A percentile compares a stretch with the other conserved stretches of the same genome.
These are phyloP conservation scores for Mungos mungo DNA, from an alignment of 2,113 vertebrate species.

Conservation along the genomic window DNA sequence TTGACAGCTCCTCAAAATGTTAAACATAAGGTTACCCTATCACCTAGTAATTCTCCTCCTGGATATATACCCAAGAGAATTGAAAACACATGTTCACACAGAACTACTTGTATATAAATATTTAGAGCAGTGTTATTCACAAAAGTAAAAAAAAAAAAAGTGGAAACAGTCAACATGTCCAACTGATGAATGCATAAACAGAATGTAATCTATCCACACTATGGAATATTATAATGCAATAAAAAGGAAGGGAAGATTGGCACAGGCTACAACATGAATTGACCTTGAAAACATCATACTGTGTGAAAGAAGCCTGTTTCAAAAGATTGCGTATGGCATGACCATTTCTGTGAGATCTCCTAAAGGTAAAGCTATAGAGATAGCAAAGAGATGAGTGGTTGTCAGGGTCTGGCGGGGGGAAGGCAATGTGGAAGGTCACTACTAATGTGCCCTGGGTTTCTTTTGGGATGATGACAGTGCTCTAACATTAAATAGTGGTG, in stretches of 20 bases:
- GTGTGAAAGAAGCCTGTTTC: not conserved
- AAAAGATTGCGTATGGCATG: not conserved
- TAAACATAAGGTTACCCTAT: not conserved
- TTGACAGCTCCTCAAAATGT: not conserved
- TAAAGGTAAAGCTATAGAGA: not conserved
- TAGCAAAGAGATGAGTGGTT: conserved; percentile 22
- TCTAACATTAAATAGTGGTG: conserved; percentile 8
- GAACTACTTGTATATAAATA: not conserved
- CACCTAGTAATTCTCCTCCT: not conserved
- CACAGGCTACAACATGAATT: not conserved
- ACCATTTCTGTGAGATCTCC: not conserved
- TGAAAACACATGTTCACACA: not conserved
- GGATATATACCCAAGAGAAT: not conserved
- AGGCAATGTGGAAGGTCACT: not conserved
- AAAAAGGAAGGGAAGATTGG: not conserved
- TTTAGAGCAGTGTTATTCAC: not conserved
- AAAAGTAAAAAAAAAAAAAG: not conserved
- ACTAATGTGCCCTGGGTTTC: not conserved
- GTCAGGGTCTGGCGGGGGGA: not conserved
- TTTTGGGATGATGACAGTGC: not conserved
- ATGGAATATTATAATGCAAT: not conserved
- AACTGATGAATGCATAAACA: not conserved
- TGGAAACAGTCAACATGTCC: not conserved
- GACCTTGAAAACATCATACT: not conserved
- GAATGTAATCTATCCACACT: not conserved